Conservation (phyloP, 2,888 invertebrate species). For the Auanema freiburgensis region DNA sequence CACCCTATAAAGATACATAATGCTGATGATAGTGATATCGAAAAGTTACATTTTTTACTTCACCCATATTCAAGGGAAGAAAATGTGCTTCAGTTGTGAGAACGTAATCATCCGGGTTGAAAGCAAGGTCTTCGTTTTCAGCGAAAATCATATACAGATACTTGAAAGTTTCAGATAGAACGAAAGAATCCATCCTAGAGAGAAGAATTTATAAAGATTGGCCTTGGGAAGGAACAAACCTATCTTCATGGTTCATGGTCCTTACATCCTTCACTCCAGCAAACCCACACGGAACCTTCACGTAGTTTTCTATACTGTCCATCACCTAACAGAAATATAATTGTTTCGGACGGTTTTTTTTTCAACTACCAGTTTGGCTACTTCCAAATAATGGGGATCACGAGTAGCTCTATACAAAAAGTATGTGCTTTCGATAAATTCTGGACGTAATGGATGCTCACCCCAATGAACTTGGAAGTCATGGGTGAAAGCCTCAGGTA, state of each 20-base stretch:
- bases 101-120: slow-evolving; percentile 68
- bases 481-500: slow-evolving; percentile 96
- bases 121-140: slow-evolving; percentile 69
- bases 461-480: slow-evolving; percentile 99
- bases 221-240: slow-evolving; percentile 66
- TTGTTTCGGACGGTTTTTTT: no score
- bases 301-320: slow-evolving; percentile 83
- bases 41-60: background rate
- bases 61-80: slow-evolving; percentile 74
- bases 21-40: background rate
- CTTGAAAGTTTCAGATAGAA: slow-evolving; percentile 95
- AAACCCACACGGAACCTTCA: slow-evolving; percentile 92
- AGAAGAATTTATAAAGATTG: background rate
- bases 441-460: slow-evolving; percentile 88
- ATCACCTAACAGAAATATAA: slow-evolving; percentile 70
- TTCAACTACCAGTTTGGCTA: slow-evolving; percentile 81
- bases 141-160: slow-evolving; percentile 91
- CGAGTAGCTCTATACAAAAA: slow-evolving; percentile 90
- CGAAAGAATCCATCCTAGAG: slow-evolving; percentile 91
- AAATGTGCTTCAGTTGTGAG: slow-evolving; percentile 84
- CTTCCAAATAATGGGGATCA: slow-evolving; percentile 90
- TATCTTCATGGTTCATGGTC: slow-evolving; percentile 81
- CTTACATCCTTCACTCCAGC: slow-evolving; percentile 95
- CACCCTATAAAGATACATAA: slow-evolving; percentile 12
- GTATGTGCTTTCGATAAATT: slow-evolving; percentile 96